Conservation (phyloP, 2,888 invertebrate species). For the Synanthedon vespiformis region DNA sequence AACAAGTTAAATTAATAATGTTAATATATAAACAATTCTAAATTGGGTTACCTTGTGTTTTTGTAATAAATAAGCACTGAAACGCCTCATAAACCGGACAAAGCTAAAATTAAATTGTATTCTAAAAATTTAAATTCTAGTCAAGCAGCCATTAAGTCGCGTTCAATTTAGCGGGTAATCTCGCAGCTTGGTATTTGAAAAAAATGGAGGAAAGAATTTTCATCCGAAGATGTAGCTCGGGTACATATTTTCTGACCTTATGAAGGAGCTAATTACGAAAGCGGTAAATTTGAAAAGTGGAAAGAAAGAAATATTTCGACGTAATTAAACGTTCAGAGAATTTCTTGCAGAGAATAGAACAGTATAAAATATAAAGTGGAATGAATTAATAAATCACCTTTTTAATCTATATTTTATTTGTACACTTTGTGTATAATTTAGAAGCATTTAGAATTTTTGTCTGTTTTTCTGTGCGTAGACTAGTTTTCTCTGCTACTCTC, state of each 20-base stretch:
- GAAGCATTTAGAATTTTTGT: too few species aligned
- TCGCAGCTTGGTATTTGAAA: conserved; percentile 19
- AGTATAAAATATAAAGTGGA: background rate
- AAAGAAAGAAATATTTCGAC: conserved; percentile 31
- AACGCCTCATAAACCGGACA: background rate
- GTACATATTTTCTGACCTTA: conserved; percentile 14
- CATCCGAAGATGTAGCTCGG: conserved; percentile 11
- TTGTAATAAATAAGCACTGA: too few species aligned
- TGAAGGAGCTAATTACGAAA: conserved; percentile 18
- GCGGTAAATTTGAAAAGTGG: conserved; percentile 28
- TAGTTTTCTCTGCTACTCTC: too few species aligned
- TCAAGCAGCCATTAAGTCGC: conserved; percentile 21
- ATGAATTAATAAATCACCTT: background rate
- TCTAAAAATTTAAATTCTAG: conserved; percentile 1
- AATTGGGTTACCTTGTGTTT: too few species aligned
- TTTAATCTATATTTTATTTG: background rate
- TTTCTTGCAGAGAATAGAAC: background rate
- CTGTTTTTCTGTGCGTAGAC: too few species aligned
- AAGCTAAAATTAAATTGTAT: conserved; percentile 9
- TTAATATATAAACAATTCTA: too few species aligned
- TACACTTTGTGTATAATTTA: too few species aligned
- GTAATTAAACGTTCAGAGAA: conserved; percentile 26
- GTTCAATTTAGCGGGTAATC: conserved; percentile 19
- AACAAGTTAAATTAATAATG: too few species aligned
- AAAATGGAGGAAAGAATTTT: conserved; percentile 18